Conservation (phyloP, 2,888 invertebrate genomes). For the Labia minor region DNA sequence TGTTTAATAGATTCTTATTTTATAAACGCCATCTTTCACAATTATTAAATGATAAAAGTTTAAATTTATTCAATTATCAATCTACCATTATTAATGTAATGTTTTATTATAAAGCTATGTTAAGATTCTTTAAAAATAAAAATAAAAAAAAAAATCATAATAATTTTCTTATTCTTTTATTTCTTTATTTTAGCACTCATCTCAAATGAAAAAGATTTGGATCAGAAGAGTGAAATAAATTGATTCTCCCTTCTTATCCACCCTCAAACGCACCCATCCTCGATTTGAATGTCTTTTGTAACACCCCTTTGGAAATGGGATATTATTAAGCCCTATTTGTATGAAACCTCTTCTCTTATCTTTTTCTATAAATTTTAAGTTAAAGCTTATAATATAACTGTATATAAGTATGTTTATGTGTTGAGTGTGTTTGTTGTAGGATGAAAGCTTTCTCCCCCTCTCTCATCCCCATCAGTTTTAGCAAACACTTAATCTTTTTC, state of each 20-base stretch:
- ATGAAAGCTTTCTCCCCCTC: not conserved
- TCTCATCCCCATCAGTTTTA: not conserved
- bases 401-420: not conserved
- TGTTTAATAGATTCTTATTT: too few species aligned
- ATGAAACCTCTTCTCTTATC: not conserved
- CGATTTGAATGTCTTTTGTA: not conserved
- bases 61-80: too few species aligned
- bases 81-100: too few species aligned
- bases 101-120: too few species aligned
- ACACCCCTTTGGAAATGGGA: not conserved
- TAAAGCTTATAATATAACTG: not conserved
- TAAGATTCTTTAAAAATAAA: too few species aligned
- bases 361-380: slow-evolving; percentile 13
- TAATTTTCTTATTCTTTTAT: too few species aligned
- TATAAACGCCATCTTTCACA: too few species aligned
- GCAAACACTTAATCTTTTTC: not conserved
- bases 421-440: not conserved
- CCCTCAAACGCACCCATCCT: not conserved
- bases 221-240: not conserved
- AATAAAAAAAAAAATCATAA: too few species aligned
- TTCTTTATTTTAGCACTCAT: too few species aligned
- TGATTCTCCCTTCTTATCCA: not conserved
- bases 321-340: slow-evolving; percentile 5
- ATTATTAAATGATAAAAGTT: too few species aligned
- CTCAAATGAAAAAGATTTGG: not conserved